Percentiles rank a stretch among this genome's conserved stretches.
Conservation (phyloP, 2,797 vertebrate species). For the Sternarchorhynchus goeldii region DNA sequence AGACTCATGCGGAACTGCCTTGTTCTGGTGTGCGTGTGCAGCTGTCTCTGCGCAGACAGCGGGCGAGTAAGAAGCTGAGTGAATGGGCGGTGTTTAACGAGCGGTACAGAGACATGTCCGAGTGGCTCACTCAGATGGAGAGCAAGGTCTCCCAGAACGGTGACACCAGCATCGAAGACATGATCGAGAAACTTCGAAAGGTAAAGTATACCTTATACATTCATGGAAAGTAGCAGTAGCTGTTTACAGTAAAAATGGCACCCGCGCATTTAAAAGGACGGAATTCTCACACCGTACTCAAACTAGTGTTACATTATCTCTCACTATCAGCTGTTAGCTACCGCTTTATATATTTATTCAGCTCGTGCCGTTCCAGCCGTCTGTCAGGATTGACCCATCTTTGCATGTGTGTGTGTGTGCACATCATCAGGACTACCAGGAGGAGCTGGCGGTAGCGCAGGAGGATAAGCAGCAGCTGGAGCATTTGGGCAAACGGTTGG, state of each 20-base stretch:
- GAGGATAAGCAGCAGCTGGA: slow-evolving; percentile 94
- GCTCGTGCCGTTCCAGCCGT: not conserved
- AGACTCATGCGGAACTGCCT: not conserved
- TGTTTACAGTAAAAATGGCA: not conserved
- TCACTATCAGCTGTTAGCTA: not conserved
- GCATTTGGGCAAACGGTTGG: slow-evolving; percentile 90
- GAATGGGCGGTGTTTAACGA: slow-evolving; percentile 97
- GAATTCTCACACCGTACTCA: not conserved
- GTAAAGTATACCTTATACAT: slow-evolving; percentile 65
- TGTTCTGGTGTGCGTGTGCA: slow-evolving; percentile 58
- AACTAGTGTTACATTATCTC: not conserved
- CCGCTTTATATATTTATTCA: not conserved
- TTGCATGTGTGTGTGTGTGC: not conserved
- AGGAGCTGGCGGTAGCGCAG: slow-evolving; percentile 88
- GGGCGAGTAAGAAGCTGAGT: slow-evolving; percentile 91
- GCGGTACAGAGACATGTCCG: slow-evolving; percentile 96
- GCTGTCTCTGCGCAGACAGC: slow-evolving; percentile 88
- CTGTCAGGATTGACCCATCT: not conserved
- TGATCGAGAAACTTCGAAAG: slow-evolving; percentile 98
- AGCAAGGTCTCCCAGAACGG: slow-evolving; percentile 97
- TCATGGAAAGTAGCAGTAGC: not conserved
- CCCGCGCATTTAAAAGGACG: not conserved
- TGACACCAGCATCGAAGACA: slow-evolving; percentile 95
- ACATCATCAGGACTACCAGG: slow-evolving; percentile 88
- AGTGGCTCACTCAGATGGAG: slow-evolving; percentile 98